Evolutionary conservation across 2,888 invertebrate species (phyloP), one percentile per base, ranked within the genome.

Genomic region (Andrena flavipes): DNA sequence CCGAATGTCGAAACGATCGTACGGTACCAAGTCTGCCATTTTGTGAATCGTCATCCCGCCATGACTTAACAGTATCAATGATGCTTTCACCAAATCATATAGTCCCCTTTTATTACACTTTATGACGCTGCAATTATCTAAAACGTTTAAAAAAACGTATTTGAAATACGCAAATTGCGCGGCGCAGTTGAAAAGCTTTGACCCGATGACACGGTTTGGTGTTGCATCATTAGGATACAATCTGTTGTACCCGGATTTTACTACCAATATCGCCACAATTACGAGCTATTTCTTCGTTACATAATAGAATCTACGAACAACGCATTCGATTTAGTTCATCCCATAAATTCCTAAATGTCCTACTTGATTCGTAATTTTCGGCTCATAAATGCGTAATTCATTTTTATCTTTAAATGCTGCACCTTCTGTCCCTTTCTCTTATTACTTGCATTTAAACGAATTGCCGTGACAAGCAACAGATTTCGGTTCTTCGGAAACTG

Each of bases 21-120:
- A 60, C 59, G 59, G 42, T 30, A 29, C 49, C 29, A 8, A 2
- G 65, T 82, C 76, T 89, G 91, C 91, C 91, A 91, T 91, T 86
- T 89, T 91, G 87, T 90, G 83, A 84, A 20, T 56, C 56, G 64
- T 84, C 84, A 83, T 76, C 30, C 33, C 48, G 5, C 29, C 62
- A 29, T 60, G 62, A 62, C 48, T 33, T 20, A 23, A 8, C 13
- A 8, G 0, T n/a, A 42, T n/a, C 10, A 70, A 30, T 62, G 42
- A 23, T 16, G n/a, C 51, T 80, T 68, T 71, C 65, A 16, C 33
- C 7, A 1, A n/a, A 54, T 10, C 6, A 35, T 26, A n/a, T 7
- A 30, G 16, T 26, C 20, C 7, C 7, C 7, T 51, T 56, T 2
- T 16, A 0, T 30, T 56, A 29, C 30, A 13, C 29, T 1, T 16